Evolutionary conservation across 2,797 vertebrate genomes (phyloP), one percentile per base, ranked within the genome.

Genomic region (Dicrostonyx torquatus): DNA sequence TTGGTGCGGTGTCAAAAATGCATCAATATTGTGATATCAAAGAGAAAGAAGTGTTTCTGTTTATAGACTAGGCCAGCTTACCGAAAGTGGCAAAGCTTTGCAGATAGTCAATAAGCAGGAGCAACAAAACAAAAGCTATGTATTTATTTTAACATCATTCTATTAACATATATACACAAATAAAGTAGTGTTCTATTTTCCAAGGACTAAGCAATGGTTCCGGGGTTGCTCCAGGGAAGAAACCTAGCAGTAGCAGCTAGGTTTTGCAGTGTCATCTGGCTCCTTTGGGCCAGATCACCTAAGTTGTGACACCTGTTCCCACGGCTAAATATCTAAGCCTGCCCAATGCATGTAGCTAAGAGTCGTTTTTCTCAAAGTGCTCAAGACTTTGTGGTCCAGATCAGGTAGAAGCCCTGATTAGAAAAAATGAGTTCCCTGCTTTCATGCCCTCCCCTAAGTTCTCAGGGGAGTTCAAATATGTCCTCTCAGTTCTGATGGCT

Each of bases 21-120:
- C 14, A 89, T 83, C 22, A 75, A 45, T 94, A 96, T 93, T 92
- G 94, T 87, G n/a, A 68, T 92, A 87, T 48, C 29, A 95, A 76
- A 31, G 75, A 90, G 50, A 79, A 94, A 77, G 45, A 93, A 89
- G 11, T 7, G 45, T 94, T 92, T 95, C 29, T 79, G 62, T 86
- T 91, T 94, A 20, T 90, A 91, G 95, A 87, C 43, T 60, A 58
- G 20, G 31, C 70, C 13, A 70, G 55, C 3, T 89, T n/a, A 86
- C 72, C 14, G 85, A 50, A 93, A 95, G n/a, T 93, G 58, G 22
- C n/a, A 73, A 89, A 90, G 4, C 24, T 78, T 91, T 93, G 14
- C 37, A 96, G 17, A 68, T 12, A 83, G 34, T 79, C 77, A 93
- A 82, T 91, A 83, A 82, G 55, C 73, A 91, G 3, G n/a, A 95